Base-by-base conservation (phyloP, 1,140 invertebrate genomes). In the Ruditapes philippinarum region DNA sequence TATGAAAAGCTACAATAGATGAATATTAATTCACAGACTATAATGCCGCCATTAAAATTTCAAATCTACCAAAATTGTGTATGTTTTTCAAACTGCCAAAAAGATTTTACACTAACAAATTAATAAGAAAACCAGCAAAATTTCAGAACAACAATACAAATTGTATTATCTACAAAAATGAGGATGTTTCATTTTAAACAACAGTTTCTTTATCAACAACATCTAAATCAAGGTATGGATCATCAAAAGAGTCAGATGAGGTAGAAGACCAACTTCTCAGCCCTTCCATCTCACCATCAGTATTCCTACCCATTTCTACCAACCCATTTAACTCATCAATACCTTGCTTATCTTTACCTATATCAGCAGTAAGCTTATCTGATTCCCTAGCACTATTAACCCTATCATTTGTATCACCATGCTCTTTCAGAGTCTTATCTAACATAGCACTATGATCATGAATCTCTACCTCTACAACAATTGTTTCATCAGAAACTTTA, bases 251-350 rank as follows among this genome's bases (percentile, higher is more conserved):
- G n/a, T 57, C 79, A 42, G 79, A 62, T 28, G 79, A 81, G 38
- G 79, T 45, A 42, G 79, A 81, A 25, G 79, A 81, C 79, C 79
- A 81, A 40, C 54, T 81, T 62, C 31, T 81, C 11, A 81, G 25
- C 45, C 73, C 73, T 49, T 76, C 40, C 12, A 49, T 28, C 7
- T 76, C 73, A 76, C 25, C 40, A 25, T 7, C 12, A 40, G 5
- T n/a, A 42, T 42, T 28, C 12, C 31, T 19, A 31, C 19, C 19
- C 5, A 25, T 25, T 28, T 28, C 57, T 28, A 11, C 57, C 25
- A n/a, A 25, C n/a, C 51, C 51, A n/a, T n/a, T 25, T 28, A n/a
- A 25, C 42, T 45, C 54, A 38, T n/a, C 65, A 38, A 19, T 28
- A 31, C 5, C 11, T n/a, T 33, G 5, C 28, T 5, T 19, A 25